phyloP scores from a whole-genome alignment of 2,797 vertebrate species.

The Hoplostethus mediterraneus region DNA sequence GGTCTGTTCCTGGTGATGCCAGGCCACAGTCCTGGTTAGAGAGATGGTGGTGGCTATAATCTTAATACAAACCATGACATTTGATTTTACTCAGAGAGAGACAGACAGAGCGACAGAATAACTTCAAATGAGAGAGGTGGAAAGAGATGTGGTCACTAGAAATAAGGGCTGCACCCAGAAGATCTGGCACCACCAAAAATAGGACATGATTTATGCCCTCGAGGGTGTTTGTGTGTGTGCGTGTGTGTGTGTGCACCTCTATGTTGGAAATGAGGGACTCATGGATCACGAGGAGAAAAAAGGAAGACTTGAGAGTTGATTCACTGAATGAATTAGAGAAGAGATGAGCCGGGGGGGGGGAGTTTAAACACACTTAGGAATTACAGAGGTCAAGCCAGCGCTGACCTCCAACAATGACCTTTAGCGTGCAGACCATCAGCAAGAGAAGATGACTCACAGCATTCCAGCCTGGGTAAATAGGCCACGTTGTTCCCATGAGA shows the following conservation, averaged over 20 bases:
- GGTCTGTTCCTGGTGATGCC: constrained; percentile 59
- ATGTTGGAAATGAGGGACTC: constrained; percentile 14
- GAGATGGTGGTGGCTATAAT: constrained; percentile 32
- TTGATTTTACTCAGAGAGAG: constrained; percentile 24
- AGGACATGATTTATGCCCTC: constrained; percentile 34
- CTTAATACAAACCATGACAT: constrained; percentile 44
- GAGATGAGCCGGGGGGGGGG: not conserved
- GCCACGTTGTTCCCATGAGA: constrained; percentile 32
- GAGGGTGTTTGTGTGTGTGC: constrained; percentile 9
- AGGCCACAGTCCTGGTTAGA: constrained; percentile 39
- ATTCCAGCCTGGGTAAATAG: constrained; percentile 19
- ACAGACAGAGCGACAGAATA: constrained; percentile 13
- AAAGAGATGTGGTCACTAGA: constrained; percentile 11
- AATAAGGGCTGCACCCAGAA: constrained; percentile 27
- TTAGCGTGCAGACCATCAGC: constrained; percentile 41
- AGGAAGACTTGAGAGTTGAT: not conserved
- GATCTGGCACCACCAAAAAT: constrained; percentile 35
- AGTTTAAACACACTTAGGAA: constrained; percentile 42
- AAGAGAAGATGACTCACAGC: constrained; percentile 43
- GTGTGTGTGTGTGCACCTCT: not conserved
- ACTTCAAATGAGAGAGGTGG: constrained; percentile 9
- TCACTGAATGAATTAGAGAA: constrained; percentile 3
- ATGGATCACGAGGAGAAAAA: constrained; percentile 16
- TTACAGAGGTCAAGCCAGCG: constrained; percentile 28
- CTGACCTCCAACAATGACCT: constrained; percentile 51